A percentile compares a stretch with the other conserved stretches of the same genome.
phyloP scores from a whole-genome alignment of 2,888 invertebrate genomes.

The Drosophila nr. medialis region DNA sequence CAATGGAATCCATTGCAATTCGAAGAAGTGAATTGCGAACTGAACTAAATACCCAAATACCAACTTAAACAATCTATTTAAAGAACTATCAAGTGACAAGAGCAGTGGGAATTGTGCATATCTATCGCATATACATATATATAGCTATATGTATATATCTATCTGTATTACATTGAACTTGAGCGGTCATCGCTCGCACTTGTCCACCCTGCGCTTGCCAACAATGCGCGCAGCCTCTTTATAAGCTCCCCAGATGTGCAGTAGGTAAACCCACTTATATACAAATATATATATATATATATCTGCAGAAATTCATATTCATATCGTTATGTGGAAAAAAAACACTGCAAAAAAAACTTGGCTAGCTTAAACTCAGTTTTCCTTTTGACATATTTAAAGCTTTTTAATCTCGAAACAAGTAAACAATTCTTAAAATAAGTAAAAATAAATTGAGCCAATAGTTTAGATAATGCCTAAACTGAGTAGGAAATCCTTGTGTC shows the following conservation, averaged over 20 bases:
- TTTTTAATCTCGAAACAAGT: not conserved
- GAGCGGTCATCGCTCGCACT: slow-evolving; percentile 38
- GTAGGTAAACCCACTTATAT: not conserved
- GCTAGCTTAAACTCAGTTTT: accelerated
- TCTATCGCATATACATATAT: not conserved
- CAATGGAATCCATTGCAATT: not conserved
- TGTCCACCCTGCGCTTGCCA: not conserved
- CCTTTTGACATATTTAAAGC: not conserved
- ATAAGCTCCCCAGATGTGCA: not conserved
- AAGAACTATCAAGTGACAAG: not conserved
- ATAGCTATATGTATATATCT: slow-evolving; percentile 1
- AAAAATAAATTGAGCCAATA: not conserved
- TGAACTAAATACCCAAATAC: not conserved
- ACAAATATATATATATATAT: not conserved
- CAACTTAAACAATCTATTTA: not conserved
- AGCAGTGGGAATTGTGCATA: not conserved
- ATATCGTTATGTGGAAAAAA: not conserved
- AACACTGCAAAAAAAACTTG: not conserved
- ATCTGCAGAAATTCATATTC: not conserved
- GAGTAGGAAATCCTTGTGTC: not conserved
- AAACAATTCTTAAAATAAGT: not conserved
- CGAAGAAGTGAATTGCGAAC: not conserved
- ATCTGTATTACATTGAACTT: slow-evolving; percentile 37
- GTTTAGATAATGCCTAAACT: not conserved
- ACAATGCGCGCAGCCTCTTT: slow-evolving; percentile 2